These are phyloP conservation scores for Caenorhabditis sp. DNA, from an alignment of 2,888 invertebrate species.

Conservation along the genomic window DNA sequence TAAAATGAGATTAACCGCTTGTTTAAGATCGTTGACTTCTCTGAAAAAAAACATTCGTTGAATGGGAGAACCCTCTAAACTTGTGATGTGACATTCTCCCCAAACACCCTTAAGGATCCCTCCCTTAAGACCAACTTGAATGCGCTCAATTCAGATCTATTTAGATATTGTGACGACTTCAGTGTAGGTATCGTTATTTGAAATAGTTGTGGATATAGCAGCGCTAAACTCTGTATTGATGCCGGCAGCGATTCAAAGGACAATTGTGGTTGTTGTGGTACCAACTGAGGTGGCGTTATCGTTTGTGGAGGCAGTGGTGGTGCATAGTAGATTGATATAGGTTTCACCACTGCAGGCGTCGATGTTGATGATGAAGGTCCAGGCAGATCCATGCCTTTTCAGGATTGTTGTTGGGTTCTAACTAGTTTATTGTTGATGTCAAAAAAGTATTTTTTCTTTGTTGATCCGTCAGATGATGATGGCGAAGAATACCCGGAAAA, in stretches of 20 bases:
- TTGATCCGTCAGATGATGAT: background rate
- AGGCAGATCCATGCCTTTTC: constrained; percentile 33
- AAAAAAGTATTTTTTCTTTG: background rate
- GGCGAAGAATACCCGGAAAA: constrained; percentile 4
- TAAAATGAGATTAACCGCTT: constrained; percentile 29
- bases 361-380: constrained; percentile 30
- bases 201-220: constrained; percentile 14
- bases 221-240: background rate
- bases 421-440: background rate
- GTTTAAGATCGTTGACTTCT: constrained; percentile 39
- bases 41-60: constrained; percentile 30
- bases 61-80: no score
- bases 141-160: constrained; percentile 32
- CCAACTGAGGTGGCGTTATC: background rate
- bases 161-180: constrained; percentile 16
- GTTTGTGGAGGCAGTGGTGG: constrained; percentile 21
- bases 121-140: constrained; percentile 19
- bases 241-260: background rate
- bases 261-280: background rate
- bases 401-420: background rate
- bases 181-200: background rate
- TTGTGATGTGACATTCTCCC: background rate
- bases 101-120: no score
- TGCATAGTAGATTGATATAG: constrained; percentile 11
- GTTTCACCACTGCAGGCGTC: constrained; percentile 11